Evolutionary conservation across 2,797 vertebrate species (phyloP).

Genomic region (Lindbergichthys nudifrons): DNA sequence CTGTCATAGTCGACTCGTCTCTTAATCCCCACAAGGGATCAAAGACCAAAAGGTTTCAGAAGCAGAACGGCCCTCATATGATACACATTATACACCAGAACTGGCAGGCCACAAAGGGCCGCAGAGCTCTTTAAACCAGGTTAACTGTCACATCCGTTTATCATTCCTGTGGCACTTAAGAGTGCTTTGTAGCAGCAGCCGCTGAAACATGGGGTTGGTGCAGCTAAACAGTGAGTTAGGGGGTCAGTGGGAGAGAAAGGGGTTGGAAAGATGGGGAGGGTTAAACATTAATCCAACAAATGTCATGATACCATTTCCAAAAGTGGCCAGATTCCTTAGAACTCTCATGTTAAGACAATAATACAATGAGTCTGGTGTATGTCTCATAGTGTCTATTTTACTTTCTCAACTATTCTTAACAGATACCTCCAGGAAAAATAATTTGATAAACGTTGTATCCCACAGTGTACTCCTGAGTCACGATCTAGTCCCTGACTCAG

Average conservation of each 20-base stretch:
- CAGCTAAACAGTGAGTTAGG: slow-evolving; percentile 49
- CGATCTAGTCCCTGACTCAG: slow-evolving; percentile 49
- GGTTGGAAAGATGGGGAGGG: slow-evolving; percentile 12
- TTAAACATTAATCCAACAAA: slow-evolving; percentile 27
- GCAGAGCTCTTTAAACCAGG: slow-evolving; percentile 67
- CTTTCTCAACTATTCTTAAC: neutral
- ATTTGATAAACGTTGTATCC: neutral
- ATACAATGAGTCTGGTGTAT: neutral
- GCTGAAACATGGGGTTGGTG: slow-evolving; percentile 46
- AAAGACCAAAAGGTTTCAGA: slow-evolving; percentile 61
- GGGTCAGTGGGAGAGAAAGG: slow-evolving; percentile 51
- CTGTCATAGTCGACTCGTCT: slow-evolving; percentile 59
- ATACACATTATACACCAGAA: slow-evolving; percentile 77
- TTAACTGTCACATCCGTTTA: slow-evolving; percentile 75
- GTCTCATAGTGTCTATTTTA: neutral
- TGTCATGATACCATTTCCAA: slow-evolving; percentile 34
- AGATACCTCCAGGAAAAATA: neutral
- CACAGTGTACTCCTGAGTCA: slow-evolving; percentile 48
- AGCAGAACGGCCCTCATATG: slow-evolving; percentile 73
- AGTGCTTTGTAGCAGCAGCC: slow-evolving; percentile 50
- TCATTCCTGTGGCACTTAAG: slow-evolving; percentile 56
- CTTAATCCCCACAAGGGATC: slow-evolving; percentile 72
- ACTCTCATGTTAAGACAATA: neutral
- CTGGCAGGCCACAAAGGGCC: slow-evolving; percentile 67
- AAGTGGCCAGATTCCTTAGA: slow-evolving; percentile 2